Evolutionary conservation across 2,888 invertebrate species (phyloP).

Genomic region (Himalopsyche anomala): DNA sequence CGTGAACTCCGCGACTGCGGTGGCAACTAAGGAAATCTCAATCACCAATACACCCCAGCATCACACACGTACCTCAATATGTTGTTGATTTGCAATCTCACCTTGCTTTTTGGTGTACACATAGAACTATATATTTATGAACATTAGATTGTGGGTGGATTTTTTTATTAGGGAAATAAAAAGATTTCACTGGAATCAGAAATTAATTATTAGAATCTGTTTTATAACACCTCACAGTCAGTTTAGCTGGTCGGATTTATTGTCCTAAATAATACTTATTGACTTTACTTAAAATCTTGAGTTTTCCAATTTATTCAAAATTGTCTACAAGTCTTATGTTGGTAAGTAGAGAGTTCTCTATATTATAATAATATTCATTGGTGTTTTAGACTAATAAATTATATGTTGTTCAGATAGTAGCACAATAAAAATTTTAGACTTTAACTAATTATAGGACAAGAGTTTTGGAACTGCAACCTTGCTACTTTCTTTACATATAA

Average conservation of each 20-base stretch:
- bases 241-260: no score
- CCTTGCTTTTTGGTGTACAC: slow-evolving; percentile 19
- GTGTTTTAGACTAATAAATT: slow-evolving; percentile 44
- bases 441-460: slow-evolving; percentile 5
- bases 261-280: no score
- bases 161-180: no score
- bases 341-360: not conserved
- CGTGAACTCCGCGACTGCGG: slow-evolving; percentile 88
- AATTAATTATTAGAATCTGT: no score
- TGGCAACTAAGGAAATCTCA: slow-evolving; percentile 71
- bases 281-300: no score
- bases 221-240: no score
- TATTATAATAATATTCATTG: not conserved
- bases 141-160: not conserved
- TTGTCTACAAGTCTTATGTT: not conserved
- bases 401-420: not conserved
- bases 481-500: not conserved
- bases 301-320: no score
- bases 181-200: no score
- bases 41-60: slow-evolving; percentile 8
- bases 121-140: not conserved
- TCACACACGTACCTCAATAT: slow-evolving; percentile 18
- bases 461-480: slow-evolving; percentile 10
- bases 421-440: not conserved
- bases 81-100: not conserved